Evolutionary conservation across 2,113 vertebrate species (phyloP), one percentile per base, ranked within the genome.

Genomic region (Brachyistius frenatus): DNA sequence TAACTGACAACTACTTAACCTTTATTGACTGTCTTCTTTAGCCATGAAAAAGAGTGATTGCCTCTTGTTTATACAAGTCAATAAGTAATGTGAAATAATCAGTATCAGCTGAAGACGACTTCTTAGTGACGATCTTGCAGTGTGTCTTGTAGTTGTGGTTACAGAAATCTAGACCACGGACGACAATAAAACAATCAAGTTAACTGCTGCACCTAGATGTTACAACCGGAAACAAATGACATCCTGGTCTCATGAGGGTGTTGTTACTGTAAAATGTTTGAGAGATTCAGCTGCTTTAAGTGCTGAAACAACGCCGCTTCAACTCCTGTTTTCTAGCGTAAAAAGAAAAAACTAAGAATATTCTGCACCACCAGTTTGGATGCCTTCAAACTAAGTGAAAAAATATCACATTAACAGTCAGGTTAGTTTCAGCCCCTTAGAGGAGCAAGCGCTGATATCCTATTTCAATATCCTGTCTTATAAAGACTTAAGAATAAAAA

Each of bases 211-310:
- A 75, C 23, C 7, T 47, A 49, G 23, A 9, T 66, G 56, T 71
- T 62, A 78, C 62, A 16, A 79, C 44, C 53, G 32, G 4, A 37
- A 71, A 78, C 9, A 13, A 53, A 66, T 36, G 31, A 63, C 52
- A 54, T 4, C 13, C 5, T 41, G 30, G 58, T 53, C 39, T 57
- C 58, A 35, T 1, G 64, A 80, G 32, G 46, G 23, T 31, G 50
- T 46, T 61, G 30, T 9, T 23, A 70, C 32, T 6, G 35, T 10
- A 39, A 39, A 54, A 79, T 35, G 1, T 54, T 11, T 58, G 11
- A 5, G 56, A 56, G 55, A 66, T 62, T 76, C 37, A 72, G 2
- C n/a, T 44, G 9, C 3, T 1, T 23, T 15, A 16, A 33, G 35
- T 61, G 23, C 1, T 3, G 7, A 39, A 55, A 58, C 50, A 61